Evolutionary conservation across 2,113 vertebrate species (phyloP).

Genomic region (Perca schrenkii): DNA sequence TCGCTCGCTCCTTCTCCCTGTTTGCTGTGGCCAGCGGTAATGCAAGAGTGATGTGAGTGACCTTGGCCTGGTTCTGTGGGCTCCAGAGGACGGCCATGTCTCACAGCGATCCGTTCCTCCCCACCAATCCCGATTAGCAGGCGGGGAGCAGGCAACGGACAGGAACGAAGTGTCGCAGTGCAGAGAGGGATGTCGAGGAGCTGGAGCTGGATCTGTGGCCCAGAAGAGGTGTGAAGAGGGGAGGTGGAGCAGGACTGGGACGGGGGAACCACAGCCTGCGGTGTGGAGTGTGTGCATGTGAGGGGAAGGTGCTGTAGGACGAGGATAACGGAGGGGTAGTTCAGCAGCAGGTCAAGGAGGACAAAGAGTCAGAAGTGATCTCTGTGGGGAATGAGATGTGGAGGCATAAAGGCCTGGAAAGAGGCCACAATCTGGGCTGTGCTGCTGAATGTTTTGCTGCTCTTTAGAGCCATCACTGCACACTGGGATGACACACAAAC

Average conservation of each 20-base stretch:
- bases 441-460: slow-evolving; percentile 38
- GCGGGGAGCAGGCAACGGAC: slow-evolving; percentile 62
- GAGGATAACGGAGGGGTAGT: slow-evolving; percentile 54
- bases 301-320: slow-evolving; percentile 23
- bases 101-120: slow-evolving; percentile 67
- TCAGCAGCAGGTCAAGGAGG: slow-evolving; percentile 65
- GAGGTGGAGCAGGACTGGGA: slow-evolving; percentile 18
- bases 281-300: slow-evolving; percentile 21
- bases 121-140: slow-evolving; percentile 73
- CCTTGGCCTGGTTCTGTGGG: slow-evolving; percentile 77
- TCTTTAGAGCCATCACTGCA: slow-evolving; percentile 21
- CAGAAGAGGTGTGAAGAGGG: slow-evolving; percentile 46
- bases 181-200: slow-evolving; percentile 67
- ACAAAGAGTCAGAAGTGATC: slow-evolving; percentile 50
- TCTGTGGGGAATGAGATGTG: slow-evolving; percentile 53
- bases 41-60: slow-evolving; percentile 67
- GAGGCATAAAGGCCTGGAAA: slow-evolving; percentile 38
- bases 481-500: slow-evolving; percentile 23
- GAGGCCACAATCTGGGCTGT: slow-evolving; percentile 39
- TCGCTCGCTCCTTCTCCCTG: slow-evolving; percentile 32
- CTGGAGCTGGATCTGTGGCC: slow-evolving; percentile 52
- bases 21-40: slow-evolving; percentile 60
- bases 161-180: slow-evolving; percentile 74
- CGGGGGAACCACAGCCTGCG: slow-evolving; percentile 42
- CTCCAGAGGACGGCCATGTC: slow-evolving; percentile 70